Evolutionary conservation across 2,113 vertebrate species (phyloP).

Genomic region (Prochilodus magdalenae): DNA sequence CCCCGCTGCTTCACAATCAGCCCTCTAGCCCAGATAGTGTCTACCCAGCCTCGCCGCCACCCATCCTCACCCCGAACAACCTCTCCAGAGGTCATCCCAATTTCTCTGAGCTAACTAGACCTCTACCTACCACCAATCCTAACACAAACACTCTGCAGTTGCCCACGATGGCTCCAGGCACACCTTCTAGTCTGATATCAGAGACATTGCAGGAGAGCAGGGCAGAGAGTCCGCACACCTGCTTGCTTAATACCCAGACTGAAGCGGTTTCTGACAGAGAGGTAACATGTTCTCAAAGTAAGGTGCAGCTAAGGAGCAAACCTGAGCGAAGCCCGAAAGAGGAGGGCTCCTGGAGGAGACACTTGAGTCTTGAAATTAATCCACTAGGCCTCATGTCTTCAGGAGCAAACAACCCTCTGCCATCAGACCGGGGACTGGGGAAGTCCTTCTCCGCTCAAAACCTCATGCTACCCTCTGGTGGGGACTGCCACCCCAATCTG

Average conservation of each 20-base stretch:
- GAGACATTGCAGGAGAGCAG: slow-evolving; percentile 77
- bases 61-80: slow-evolving; percentile 71
- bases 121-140: slow-evolving; percentile 78
- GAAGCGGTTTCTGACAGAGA: slow-evolving; percentile 53
- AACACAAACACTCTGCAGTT: slow-evolving; percentile 88
- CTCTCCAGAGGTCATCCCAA: slow-evolving; percentile 83
- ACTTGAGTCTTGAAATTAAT: slow-evolving; percentile 88
- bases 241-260: slow-evolving; percentile 59
- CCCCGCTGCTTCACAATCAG: slow-evolving; percentile 84
- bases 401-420: slow-evolving; percentile 66
- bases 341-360: slow-evolving; percentile 87
- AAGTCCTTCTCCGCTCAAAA: slow-evolving; percentile 93
- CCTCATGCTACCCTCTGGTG: slow-evolving; percentile 83
- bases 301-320: slow-evolving; percentile 73
- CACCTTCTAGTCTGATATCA: slow-evolving; percentile 78
- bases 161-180: slow-evolving; percentile 80
- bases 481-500: slow-evolving; percentile 81
- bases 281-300: slow-evolving; percentile 51
- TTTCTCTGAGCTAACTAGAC: slow-evolving; percentile 83
- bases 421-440: slow-evolving; percentile 77
- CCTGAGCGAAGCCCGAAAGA: slow-evolving; percentile 76
- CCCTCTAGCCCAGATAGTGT: slow-evolving; percentile 83
- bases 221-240: slow-evolving; percentile 79
- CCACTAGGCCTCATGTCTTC: slow-evolving; percentile 85
- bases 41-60: slow-evolving; percentile 77